Evolutionary conservation across 1,140 invertebrate genomes (phyloP).

Genomic region (Rhysida immarginata): DNA sequence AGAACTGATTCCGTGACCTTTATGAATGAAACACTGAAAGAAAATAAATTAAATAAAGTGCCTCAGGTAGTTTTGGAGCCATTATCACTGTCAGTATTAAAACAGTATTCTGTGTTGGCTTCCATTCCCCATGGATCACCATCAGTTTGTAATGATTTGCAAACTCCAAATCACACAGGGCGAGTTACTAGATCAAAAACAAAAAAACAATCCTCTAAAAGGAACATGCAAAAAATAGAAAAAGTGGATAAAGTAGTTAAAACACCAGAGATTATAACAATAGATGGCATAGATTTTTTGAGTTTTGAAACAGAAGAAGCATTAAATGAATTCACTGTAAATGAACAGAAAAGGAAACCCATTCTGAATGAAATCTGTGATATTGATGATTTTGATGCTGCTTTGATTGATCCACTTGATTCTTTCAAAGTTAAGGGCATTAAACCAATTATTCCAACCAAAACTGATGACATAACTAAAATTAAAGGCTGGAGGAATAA

Average conservation of each 20-base stretch:
- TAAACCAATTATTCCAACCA: conserved; percentile 15
- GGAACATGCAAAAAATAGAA: too few species aligned
- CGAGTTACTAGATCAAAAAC: too few species aligned
- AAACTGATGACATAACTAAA: conserved; percentile 17
- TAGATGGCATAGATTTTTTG: conserved; percentile 18
- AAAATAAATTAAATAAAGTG: too few species aligned
- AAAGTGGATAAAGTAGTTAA: background rate
- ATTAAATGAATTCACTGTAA: conserved; percentile 8
- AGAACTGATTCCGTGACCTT: too few species aligned
- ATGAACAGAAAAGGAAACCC: background rate
- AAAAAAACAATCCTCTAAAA: too few species aligned
- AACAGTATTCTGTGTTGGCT: too few species aligned
- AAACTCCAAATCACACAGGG: too few species aligned
- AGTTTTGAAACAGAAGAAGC: conserved; percentile 16
- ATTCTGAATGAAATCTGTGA: background rate
- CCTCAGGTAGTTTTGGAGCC: background rate
- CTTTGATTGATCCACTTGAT: background rate
- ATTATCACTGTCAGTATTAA: too few species aligned
- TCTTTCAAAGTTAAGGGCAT: background rate
- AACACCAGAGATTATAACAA: conserved; percentile 16
- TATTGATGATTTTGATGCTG: background rate
- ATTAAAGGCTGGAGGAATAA: conserved; percentile 18
- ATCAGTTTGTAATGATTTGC: background rate
- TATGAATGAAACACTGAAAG: too few species aligned
- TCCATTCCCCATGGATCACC: too few species aligned